These are phyloP conservation scores for Sterna hirundo DNA, from an alignment of 2,113 vertebrate genomes.

Conservation along the genomic window DNA sequence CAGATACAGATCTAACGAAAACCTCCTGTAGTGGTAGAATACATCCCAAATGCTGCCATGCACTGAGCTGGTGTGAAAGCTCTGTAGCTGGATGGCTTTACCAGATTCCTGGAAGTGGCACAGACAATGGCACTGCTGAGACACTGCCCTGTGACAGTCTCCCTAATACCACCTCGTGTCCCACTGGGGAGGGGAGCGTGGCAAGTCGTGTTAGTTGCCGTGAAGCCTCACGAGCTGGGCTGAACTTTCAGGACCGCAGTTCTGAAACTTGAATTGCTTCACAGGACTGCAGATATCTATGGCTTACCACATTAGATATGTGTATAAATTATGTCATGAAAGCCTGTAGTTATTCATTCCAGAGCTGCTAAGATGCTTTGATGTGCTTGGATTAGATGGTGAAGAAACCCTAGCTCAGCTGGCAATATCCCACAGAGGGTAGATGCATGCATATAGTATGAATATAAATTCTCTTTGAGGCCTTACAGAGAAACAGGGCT, in stretches of 20 bases:
- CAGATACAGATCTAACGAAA: neutral
- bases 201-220: neutral
- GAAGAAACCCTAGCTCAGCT: conserved; percentile 28
- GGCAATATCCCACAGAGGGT: conserved; percentile 30
- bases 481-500: neutral
- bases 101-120: neutral
- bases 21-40: neutral
- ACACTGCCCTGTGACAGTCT: neutral
- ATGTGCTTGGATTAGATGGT: conserved; percentile 50
- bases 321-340: conserved; percentile 47
- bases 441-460: neutral
- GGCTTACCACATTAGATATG: neutral
- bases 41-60: neutral
- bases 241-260: neutral
- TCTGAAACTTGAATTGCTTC: neutral
- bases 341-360: conserved; percentile 35
- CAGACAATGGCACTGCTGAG: neutral
- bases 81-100: neutral
- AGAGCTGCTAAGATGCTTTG: conserved; percentile 36
- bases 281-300: neutral
- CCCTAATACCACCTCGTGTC: neutral
- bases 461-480: conserved; percentile 60
- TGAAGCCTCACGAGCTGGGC: neutral
- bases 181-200: fast-evolving
- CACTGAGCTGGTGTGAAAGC: neutral